Percentiles rank a stretch among this genome's conserved stretches.
Evolutionary conservation across 2,113 vertebrate species (phyloP).

Genomic region (Lophochroa leadbeateri): DNA sequence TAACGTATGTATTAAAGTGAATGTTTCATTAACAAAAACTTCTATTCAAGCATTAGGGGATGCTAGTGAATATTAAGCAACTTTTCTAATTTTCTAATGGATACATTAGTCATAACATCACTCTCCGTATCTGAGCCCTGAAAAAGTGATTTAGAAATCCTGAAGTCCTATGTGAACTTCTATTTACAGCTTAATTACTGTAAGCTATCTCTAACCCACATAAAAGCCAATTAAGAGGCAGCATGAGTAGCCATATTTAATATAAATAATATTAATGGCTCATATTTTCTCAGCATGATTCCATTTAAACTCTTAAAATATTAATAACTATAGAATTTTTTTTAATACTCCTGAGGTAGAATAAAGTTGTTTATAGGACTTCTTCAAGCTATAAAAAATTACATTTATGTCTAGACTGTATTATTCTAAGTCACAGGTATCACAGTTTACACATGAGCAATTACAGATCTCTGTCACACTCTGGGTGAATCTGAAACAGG

Average conservation of each 20-base stretch:
- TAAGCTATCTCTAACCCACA: constrained; percentile 55
- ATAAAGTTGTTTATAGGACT: constrained; percentile 29
- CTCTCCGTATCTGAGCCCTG: neutral
- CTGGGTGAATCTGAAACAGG: neutral
- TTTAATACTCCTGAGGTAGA: neutral
- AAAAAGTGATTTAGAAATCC: constrained; percentile 41
- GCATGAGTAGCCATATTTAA: constrained; percentile 30
- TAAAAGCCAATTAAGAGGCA: constrained; percentile 71
- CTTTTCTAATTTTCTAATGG: constrained; percentile 25
- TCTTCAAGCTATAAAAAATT: neutral
- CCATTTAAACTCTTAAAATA: constrained; percentile 51
- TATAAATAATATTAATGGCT: constrained; percentile 68
- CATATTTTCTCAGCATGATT: constrained; percentile 53
- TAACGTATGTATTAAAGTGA: neutral
- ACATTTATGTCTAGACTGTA: neutral
- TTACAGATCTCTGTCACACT: neutral
- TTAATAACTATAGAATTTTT: constrained; percentile 36
- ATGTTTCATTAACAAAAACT: neutral
- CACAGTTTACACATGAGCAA: neutral
- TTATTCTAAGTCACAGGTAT: neutral
- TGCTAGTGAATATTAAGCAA: constrained; percentile 49
- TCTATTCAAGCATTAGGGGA: neutral
- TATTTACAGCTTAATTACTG: constrained; percentile 53
- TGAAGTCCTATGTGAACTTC: constrained; percentile 30
- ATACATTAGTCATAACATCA: constrained; percentile 10